A percentile compares a stretch with the other conserved stretches of the same genome.
These are phyloP conservation scores for Drosophila bifasciata DNA, from an alignment of 1,140 invertebrate genomes.

Conservation along the genomic window DNA sequence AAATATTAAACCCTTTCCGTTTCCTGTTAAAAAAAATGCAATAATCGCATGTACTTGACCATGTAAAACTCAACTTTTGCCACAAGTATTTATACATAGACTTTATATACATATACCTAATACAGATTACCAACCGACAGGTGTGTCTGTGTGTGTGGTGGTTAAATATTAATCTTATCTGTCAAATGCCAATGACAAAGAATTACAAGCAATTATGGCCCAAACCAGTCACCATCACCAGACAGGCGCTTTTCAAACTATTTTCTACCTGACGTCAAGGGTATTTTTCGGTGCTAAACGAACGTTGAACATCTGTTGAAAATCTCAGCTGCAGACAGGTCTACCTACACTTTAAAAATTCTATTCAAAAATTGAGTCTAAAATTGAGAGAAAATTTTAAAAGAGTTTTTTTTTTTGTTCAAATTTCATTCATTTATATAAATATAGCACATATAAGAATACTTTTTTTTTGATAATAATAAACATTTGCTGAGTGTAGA, in stretches of 20 bases:
- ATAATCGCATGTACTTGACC: conserved; percentile 19
- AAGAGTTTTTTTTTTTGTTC: too few species aligned
- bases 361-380: too few species aligned
- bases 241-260: conserved; percentile 24
- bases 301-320: conserved; percentile 51
- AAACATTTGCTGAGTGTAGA: too few species aligned
- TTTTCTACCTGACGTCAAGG: conserved; percentile 47
- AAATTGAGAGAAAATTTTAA: background rate
- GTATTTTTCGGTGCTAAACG: background rate
- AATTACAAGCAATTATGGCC: conserved; percentile 24
- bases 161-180: conserved; percentile 31
- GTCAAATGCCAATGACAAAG: background rate
- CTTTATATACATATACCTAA: too few species aligned
- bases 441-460: too few species aligned
- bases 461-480: too few species aligned
- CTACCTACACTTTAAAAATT: conserved; percentile 5
- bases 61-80: conserved; percentile 7
- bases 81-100: background rate
- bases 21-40: background rate
- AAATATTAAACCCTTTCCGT: background rate
- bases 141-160: background rate
- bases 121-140: conserved; percentile 4
- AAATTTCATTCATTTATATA: too few species aligned
- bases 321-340: conserved; percentile 23
- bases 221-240: background rate